Evolutionary conservation across 2,797 vertebrate species (phyloP).

Genomic region (Pampus argenteus): DNA sequence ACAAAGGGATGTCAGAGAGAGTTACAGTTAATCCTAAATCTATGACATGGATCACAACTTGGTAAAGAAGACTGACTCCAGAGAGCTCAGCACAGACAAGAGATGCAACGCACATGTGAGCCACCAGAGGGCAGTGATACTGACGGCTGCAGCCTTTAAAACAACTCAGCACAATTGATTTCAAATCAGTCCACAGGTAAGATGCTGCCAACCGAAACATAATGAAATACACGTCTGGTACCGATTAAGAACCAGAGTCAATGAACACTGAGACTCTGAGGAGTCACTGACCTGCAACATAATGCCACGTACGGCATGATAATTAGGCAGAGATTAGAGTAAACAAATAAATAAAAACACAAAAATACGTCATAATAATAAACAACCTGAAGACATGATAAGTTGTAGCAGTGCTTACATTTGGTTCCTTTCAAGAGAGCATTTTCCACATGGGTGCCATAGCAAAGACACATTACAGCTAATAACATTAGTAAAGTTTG

Average conservation of each 20-base stretch:
- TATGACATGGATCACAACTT: constrained; percentile 59
- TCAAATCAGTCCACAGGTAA: background rate
- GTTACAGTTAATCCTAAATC: constrained; percentile 77
- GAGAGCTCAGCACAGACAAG: constrained; percentile 16
- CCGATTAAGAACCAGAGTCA: constrained; percentile 1
- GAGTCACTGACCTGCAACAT: constrained; percentile 6
- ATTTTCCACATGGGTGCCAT: background rate
- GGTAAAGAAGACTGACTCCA: constrained; percentile 46
- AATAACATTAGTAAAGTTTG: background rate
- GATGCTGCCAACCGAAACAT: background rate
- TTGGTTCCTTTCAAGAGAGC: background rate
- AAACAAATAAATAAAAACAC: background rate
- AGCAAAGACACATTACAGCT: background rate
- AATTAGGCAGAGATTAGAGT: background rate
- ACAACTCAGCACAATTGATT: background rate
- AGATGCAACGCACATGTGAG: constrained; percentile 26
- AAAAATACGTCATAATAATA: background rate
- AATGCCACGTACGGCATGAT: background rate
- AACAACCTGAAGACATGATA: background rate
- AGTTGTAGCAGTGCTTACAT: background rate
- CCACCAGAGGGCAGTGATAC: constrained; percentile 78
- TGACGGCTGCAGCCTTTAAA: background rate
- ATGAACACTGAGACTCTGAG: background rate
- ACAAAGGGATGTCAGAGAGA: constrained; percentile 82
- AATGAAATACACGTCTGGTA: background rate